Percentiles rank a stretch among this genome's conserved stretches.
Conservation (phyloP, 2,797 vertebrate genomes). For the Tarsius wallacei region DNA sequence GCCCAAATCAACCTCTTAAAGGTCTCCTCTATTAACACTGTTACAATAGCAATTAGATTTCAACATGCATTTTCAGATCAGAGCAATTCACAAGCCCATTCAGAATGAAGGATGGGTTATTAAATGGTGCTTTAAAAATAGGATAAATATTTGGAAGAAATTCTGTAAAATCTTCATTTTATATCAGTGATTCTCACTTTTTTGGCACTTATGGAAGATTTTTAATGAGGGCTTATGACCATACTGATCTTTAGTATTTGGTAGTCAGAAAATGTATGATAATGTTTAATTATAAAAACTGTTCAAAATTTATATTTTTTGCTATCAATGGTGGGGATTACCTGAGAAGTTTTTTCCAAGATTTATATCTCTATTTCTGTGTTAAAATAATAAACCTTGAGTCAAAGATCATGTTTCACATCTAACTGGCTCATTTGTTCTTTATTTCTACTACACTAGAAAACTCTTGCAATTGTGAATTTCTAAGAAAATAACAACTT, state of each 20-base stretch:
- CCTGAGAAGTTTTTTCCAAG: neutral
- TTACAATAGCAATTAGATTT: neutral
- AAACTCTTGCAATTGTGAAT: neutral
- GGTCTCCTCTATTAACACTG: neutral
- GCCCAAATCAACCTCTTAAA: neutral
- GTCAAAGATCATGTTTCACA: neutral
- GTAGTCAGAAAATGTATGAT: neutral
- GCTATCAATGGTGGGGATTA: neutral
- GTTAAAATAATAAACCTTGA: neutral
- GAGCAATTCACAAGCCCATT: neutral
- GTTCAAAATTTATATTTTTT: neutral
- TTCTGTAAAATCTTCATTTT: neutral
- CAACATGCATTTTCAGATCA: neutral
- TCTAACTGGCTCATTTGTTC: conserved; percentile 5
- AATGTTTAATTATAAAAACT: conserved; percentile 5
- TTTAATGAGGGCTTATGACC: neutral
- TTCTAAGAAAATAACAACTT: neutral
- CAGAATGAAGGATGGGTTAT: neutral
- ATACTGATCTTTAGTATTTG: neutral
- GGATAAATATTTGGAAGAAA: neutral
- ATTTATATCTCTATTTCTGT: neutral
- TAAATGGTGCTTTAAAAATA: neutral
- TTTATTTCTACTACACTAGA: neutral
- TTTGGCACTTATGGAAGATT: neutral
- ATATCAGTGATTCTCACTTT: conserved; percentile 10